Conservation (phyloP, 2,888 invertebrate species). For the Actias luna region DNA sequence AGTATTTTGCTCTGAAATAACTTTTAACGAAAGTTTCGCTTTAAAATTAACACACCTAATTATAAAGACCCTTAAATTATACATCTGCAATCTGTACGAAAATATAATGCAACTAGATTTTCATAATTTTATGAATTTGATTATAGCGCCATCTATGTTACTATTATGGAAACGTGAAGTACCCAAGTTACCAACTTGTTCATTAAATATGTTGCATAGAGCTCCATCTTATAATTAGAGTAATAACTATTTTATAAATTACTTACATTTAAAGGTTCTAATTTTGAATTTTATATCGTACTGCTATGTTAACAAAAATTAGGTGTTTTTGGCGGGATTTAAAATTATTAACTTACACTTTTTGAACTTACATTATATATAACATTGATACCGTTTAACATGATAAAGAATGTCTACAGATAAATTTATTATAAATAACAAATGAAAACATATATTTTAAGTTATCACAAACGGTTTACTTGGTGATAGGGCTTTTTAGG, state of each 20-base stretch:
- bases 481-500: too few relatives aligned
- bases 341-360: background rate
- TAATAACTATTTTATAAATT: background rate
- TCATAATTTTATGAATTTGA: background rate
- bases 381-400: background rate
- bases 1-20: too few relatives aligned
- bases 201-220: background rate
- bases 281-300: background rate
- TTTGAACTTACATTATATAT: background rate
- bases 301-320: too few relatives aligned
- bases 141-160: background rate
- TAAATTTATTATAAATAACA: too few relatives aligned
- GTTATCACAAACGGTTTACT: too few relatives aligned
- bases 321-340: too few relatives aligned
- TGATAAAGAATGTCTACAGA: background rate
- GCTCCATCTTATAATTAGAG: background rate
- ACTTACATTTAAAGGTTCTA: background rate
- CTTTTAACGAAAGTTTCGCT: too few relatives aligned
- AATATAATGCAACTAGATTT: background rate
- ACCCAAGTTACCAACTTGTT: background rate
- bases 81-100: too few relatives aligned
- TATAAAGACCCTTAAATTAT: too few relatives aligned
- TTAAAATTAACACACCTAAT: too few relatives aligned
- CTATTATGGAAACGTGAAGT: background rate
- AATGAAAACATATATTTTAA: too few relatives aligned